Evolutionary conservation across 2,797 vertebrate genomes (phyloP).

Genomic region (Intellagama lesueurii): DNA sequence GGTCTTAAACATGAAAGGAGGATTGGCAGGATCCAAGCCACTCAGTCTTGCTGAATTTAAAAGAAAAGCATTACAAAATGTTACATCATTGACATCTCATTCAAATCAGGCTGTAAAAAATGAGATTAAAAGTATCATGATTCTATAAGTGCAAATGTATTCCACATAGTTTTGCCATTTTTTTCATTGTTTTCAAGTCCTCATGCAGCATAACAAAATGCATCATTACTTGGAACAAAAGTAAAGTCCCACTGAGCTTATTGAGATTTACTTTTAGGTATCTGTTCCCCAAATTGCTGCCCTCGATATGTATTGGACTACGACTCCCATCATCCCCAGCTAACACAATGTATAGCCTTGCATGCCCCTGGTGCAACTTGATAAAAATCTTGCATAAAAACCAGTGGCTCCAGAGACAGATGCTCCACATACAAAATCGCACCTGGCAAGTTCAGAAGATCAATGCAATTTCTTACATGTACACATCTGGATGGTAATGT

Average conservation of each 20-base stretch:
- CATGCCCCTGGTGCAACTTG: no score
- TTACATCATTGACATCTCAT: not conserved
- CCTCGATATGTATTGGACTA: not conserved
- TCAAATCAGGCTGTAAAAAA: not conserved
- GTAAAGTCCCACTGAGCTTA: not conserved
- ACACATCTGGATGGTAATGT: no score
- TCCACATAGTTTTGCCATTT: not conserved
- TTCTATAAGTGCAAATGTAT: not conserved
- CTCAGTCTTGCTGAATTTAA: slow-evolving; percentile 15
- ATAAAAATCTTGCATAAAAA: no score
- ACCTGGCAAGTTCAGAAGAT: no score
- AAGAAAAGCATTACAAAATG: slow-evolving; percentile 15
- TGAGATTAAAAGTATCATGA: slow-evolving; percentile 20
- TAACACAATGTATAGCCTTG: no score
- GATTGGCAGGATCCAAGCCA: slow-evolving; percentile 4
- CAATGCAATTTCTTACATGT: no score
- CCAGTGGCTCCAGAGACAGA: no score
- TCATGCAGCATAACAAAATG: not conserved
- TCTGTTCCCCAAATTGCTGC: not conserved
- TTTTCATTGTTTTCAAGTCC: not conserved
- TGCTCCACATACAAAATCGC: no score
- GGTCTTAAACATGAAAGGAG: not conserved
- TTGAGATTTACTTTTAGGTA: not conserved
- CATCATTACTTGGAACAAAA: not conserved
- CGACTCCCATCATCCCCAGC: not conserved